A percentile compares a stretch with the other conserved stretches of the same genome.
These are phyloP conservation scores for Cyphomyrmex costatus DNA, from an alignment of 1,140 invertebrate species.

Conservation along the genomic window DNA sequence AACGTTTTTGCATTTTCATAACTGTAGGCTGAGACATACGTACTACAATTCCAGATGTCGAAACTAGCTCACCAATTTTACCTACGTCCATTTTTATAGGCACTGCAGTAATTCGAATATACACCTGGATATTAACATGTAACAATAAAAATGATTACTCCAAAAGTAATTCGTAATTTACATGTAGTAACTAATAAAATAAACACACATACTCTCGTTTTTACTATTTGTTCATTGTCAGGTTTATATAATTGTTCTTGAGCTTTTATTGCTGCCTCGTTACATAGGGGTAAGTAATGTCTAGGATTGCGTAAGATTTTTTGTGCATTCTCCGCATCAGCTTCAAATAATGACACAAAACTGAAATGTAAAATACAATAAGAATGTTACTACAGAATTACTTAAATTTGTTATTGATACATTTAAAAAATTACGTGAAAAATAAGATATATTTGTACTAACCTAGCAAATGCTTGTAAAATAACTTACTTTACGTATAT, in stretches of 20 bases:
- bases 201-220: constrained; percentile 90
- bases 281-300: constrained; percentile 88
- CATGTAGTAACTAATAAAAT: constrained; percentile 88
- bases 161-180: not conserved
- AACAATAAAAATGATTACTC: not conserved
- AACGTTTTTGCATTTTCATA: constrained; percentile 92
- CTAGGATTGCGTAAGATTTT: constrained; percentile 88
- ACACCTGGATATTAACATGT: constrained; percentile 69
- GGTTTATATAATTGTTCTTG: constrained; percentile 88
- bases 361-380: constrained; percentile 81
- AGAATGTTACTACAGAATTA: constrained; percentile 22
- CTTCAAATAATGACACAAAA: constrained; percentile 89
- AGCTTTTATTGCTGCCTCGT: constrained; percentile 88
- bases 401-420: constrained; percentile 41
- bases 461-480: not conserved
- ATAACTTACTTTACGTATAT: constrained; percentile 86
- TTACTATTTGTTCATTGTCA: constrained; percentile 85
- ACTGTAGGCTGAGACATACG: constrained; percentile 92
- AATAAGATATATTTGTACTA: not conserved
- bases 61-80: constrained; percentile 87
- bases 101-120: constrained; percentile 80
- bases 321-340: constrained; percentile 87
- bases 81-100: constrained; percentile 78
- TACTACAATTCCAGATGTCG: constrained; percentile 91
- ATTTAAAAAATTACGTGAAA: constrained; percentile 19